phyloP scores from a whole-genome alignment of 2,888 invertebrate species.

The Sympetrum striolatum region DNA sequence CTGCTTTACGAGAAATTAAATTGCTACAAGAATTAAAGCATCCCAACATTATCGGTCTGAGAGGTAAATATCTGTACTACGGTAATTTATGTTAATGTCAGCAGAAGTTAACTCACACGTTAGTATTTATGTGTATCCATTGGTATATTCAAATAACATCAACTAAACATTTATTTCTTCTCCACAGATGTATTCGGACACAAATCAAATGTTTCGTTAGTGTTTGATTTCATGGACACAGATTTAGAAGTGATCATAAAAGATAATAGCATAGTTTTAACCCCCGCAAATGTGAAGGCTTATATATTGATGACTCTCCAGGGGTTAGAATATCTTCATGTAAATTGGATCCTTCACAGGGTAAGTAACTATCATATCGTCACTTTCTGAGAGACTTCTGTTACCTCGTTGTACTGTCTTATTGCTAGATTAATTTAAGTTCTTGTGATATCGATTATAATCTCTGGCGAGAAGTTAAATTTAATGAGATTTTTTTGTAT shows the following conservation, averaged over 20 bases:
- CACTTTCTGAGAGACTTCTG: too few relatives aligned
- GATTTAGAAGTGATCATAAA: slow-evolving; percentile 95
- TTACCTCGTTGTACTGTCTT: too few relatives aligned
- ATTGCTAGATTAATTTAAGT: too few relatives aligned
- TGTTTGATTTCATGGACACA: slow-evolving; percentile 99
- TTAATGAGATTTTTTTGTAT: too few relatives aligned
- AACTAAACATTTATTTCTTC: neutral
- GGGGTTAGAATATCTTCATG: slow-evolving; percentile 94
- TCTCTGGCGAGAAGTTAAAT: too few relatives aligned
- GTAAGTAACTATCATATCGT: slow-evolving; percentile 55
- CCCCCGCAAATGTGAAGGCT: slow-evolving; percentile 92
- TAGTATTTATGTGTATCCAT: too few relatives aligned
- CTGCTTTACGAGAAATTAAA: slow-evolving; percentile 97
- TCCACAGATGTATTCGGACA: slow-evolving; percentile 95
- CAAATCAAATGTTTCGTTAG: slow-evolving; percentile 95
- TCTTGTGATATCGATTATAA: too few relatives aligned
- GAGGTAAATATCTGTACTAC: slow-evolving; percentile 61
- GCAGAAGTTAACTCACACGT: too few relatives aligned
- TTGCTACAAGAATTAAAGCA: slow-evolving; percentile 94
- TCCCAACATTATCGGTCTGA: slow-evolving; percentile 88
- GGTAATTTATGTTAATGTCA: neutral
- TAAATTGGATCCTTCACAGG: slow-evolving; percentile 95
- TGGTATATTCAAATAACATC: neutral
- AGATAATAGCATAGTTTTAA: slow-evolving; percentile 85
- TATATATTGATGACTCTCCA: slow-evolving; percentile 94